Evolutionary conservation across 2,113 vertebrate genomes (phyloP).

Genomic region (Reinhardtius hippoglossoides): DNA sequence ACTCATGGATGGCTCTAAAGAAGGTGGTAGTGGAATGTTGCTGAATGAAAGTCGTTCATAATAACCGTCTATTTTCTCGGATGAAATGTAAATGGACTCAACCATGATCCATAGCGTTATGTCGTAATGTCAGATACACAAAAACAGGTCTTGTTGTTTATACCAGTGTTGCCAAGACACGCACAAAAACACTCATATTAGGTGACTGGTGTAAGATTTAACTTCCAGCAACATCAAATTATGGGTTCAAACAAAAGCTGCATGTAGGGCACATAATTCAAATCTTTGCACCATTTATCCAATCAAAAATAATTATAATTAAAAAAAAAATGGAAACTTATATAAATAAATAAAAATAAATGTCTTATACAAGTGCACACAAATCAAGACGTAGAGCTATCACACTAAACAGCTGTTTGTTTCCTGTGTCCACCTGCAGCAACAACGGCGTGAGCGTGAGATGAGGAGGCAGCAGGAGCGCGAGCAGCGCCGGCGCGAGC

Average conservation of each 20-base stretch:
- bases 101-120: too few relatives aligned
- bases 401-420: not conserved
- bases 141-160: too few relatives aligned
- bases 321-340: too few relatives aligned
- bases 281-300: not conserved
- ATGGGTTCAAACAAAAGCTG: not conserved
- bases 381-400: not conserved
- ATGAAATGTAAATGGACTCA: too few relatives aligned
- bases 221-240: too few relatives aligned
- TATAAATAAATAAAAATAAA: not conserved
- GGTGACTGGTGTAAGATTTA: too few relatives aligned
- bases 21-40: not conserved
- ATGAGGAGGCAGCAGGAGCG: slow-evolving; percentile 96
- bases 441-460: slow-evolving; percentile 97
- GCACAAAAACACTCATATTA: too few relatives aligned
- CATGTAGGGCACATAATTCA: not conserved
- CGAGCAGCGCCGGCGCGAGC: slow-evolving; percentile 94
- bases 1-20: not conserved
- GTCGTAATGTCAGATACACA: too few relatives aligned
- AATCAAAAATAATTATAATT: not conserved
- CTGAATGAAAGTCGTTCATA: too few relatives aligned
- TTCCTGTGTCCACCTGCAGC: slow-evolving; percentile 76
- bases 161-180: too few relatives aligned
- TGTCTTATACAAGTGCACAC: not conserved
- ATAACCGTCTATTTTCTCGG: too few relatives aligned